Evolutionary conservation across 2,113 vertebrate genomes (phyloP).

Genomic region (Lepus timidus): DNA sequence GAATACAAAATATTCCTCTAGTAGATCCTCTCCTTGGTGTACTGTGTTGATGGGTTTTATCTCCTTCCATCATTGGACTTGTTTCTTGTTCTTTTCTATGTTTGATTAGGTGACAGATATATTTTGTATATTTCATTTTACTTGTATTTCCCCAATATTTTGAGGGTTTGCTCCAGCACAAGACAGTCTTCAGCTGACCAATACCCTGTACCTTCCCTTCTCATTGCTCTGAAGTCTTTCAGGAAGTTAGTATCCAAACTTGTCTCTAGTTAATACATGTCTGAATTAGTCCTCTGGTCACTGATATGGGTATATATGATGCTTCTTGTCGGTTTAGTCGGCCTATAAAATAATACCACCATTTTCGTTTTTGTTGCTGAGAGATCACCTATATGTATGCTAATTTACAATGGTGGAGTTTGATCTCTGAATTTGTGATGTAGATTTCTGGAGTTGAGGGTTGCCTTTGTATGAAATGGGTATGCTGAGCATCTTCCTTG

Average conservation of each 20-base stretch:
- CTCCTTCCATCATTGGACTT: neutral
- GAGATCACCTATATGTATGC: neutral
- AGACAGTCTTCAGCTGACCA: neutral
- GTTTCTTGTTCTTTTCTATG: neutral
- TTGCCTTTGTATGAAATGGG: neutral
- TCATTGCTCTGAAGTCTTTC: neutral
- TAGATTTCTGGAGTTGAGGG: neutral
- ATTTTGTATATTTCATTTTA: neutral
- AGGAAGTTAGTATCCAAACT: neutral
- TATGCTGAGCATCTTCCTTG: neutral
- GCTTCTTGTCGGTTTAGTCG: neutral
- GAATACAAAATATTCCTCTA: neutral
- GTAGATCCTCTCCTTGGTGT: neutral
- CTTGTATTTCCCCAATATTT: neutral
- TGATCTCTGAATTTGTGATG: neutral
- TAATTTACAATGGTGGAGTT: neutral
- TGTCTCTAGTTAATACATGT: constrained; percentile 6
- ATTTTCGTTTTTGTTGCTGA: neutral
- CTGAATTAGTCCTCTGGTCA: neutral
- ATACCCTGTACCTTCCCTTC: neutral
- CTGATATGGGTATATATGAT: neutral
- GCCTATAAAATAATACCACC: neutral
- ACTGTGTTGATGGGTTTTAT: neutral
- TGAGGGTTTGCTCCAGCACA: neutral
- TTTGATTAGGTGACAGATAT: neutral